Percentiles rank a stretch among this genome's conserved stretches.
These are phyloP conservation scores for Puma concolor DNA, from an alignment of 2,113 vertebrate genomes.

Conservation along the genomic window DNA sequence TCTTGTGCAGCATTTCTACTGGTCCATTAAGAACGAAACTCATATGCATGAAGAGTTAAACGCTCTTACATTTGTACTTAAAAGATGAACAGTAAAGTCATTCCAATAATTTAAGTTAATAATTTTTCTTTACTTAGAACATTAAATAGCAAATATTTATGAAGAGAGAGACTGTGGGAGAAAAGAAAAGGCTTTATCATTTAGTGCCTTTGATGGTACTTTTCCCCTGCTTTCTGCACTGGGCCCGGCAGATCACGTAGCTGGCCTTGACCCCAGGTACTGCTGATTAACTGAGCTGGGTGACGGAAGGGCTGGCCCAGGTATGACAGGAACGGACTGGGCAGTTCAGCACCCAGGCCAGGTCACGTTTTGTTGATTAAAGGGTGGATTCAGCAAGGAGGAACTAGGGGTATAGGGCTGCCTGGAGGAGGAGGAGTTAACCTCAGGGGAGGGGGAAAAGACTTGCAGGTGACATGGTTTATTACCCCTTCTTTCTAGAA, in stretches of 20 bases:
- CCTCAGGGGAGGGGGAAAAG: not conserved
- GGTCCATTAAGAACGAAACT: not conserved
- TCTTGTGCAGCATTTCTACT: not conserved
- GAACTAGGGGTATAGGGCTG: not conserved
- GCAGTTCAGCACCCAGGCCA: not conserved
- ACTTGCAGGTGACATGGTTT: not conserved
- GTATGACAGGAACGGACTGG: not conserved
- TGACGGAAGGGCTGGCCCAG: not conserved
- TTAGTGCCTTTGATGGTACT: not conserved
- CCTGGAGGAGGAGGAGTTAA: not conserved
- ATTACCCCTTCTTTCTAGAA: not conserved
- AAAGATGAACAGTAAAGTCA: not conserved
- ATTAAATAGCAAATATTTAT: conserved; percentile 10
- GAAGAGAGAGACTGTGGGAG: not conserved
- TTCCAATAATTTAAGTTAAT: not conserved
- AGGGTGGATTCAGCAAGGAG: not conserved
- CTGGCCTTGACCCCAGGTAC: not conserved
- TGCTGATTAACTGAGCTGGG: not conserved
- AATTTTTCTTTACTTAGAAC: not conserved
- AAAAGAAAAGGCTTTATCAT: not conserved
- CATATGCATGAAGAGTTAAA: not conserved
- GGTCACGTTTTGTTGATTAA: not conserved
- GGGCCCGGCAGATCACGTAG: not conserved
- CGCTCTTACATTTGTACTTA: not conserved
- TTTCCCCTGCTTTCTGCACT: not conserved